These are phyloP conservation scores for Erpornis zantholeuca DNA, from an alignment of 2,113 vertebrate genomes.

Conservation along the genomic window DNA sequence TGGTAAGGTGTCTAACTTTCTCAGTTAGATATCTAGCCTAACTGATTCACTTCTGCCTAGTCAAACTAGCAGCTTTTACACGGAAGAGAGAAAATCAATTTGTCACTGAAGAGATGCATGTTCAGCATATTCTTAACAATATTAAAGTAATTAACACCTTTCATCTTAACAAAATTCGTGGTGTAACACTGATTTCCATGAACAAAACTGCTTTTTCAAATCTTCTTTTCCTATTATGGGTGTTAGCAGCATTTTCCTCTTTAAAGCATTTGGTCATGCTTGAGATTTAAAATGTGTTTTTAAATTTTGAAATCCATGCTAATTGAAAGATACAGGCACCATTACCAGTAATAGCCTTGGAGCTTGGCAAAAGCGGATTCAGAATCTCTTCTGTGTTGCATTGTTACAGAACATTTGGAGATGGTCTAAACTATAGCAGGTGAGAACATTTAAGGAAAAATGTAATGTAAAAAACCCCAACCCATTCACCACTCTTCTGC, in stretches of 20 bases:
- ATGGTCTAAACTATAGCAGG: not conserved
- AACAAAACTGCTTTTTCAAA: conserved; percentile 30
- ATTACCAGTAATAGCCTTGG: not conserved
- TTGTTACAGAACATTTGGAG: not conserved
- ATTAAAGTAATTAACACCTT: conserved; percentile 1
- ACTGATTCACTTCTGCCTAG: not conserved
- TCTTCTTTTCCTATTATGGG: not conserved
- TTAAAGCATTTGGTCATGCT: not conserved
- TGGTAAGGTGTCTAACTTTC: not conserved
- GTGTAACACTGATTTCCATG: not conserved
- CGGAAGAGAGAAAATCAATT: not conserved
- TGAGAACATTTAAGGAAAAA: not conserved
- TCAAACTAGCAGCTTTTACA: not conserved
- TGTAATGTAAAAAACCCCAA: not conserved
- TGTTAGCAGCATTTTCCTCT: not conserved
- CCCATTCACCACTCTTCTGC: not conserved
- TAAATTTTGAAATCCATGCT: not conserved
- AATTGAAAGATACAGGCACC: not conserved
- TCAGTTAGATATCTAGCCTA: not conserved
- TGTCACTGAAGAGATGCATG: not conserved
- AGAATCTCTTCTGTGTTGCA: not conserved
- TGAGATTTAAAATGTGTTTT: not conserved
- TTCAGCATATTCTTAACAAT: not conserved
- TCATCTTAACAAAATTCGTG: not conserved
- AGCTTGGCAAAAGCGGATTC: not conserved